A percentile compares a stretch with the other conserved stretches of the same genome.
Conservation (phyloP, 1,140 invertebrate genomes). For the Trachelipus rathkii region DNA sequence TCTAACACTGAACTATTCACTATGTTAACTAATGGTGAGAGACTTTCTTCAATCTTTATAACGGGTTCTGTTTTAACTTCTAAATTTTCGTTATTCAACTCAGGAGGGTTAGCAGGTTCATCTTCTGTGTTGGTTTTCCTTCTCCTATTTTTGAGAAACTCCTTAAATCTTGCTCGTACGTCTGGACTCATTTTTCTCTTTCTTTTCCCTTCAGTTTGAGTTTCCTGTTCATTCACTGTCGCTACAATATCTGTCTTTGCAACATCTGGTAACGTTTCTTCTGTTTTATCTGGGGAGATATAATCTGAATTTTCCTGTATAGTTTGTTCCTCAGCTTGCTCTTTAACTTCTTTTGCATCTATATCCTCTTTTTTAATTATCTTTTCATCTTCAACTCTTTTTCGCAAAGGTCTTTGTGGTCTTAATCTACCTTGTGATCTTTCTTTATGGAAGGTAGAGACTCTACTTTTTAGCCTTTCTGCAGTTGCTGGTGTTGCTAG, state of each 20-base stretch:
- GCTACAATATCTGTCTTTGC: background rate
- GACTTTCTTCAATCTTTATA: too few relatives aligned
- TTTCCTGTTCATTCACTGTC: background rate
- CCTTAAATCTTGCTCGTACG: background rate
- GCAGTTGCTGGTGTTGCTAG: background rate
- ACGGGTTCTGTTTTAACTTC: too few relatives aligned
- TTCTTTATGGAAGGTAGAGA: background rate
- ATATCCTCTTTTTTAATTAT: too few relatives aligned
- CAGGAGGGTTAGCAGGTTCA: too few relatives aligned
- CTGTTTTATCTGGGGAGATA: too few relatives aligned
- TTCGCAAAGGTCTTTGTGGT: background rate
- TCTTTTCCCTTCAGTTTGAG: background rate
- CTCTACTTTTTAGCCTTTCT: background rate
- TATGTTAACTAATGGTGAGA: background rate
- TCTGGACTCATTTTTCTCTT: background rate
- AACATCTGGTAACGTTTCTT: background rate
- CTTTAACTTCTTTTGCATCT: too few relatives aligned
- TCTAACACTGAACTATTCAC: background rate
- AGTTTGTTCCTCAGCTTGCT: too few relatives aligned
- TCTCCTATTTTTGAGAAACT: background rate
- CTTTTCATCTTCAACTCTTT: background rate
- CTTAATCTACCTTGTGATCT: background rate
- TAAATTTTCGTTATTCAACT: too few relatives aligned
- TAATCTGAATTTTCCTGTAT: too few relatives aligned
- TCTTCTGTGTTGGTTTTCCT: background rate